phyloP scores from a whole-genome alignment of 2,797 vertebrate species.

The Micrastur ruficollis region DNA sequence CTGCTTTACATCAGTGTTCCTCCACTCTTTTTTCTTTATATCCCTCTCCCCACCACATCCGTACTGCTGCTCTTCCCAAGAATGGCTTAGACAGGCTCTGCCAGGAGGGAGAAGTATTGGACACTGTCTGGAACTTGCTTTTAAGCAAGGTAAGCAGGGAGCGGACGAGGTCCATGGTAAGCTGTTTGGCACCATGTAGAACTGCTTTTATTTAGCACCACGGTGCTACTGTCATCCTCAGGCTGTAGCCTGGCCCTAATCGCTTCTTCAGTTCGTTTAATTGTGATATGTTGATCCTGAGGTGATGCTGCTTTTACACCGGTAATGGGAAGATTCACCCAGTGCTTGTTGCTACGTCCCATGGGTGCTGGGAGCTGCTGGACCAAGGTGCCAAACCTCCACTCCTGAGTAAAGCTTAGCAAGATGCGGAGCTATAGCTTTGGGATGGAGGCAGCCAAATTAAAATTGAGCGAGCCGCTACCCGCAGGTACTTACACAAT shows the following conservation, averaged over 20 bases:
- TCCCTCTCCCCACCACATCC: not conserved
- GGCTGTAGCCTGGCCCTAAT: not conserved
- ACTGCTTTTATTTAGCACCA: not conserved
- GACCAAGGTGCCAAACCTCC: not conserved
- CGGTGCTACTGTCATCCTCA: not conserved
- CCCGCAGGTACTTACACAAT: fast-evolving
- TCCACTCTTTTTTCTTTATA: not conserved
- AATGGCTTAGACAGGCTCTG: not conserved
- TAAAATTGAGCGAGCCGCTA: not conserved
- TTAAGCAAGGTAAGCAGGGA: not conserved
- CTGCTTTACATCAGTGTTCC: not conserved
- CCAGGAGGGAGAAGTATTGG: not conserved
- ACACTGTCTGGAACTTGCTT: not conserved
- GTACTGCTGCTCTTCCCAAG: not conserved
- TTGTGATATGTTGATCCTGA: fast-evolving
- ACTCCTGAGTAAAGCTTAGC: not conserved
- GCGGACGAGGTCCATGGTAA: not conserved
- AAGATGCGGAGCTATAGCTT: not conserved
- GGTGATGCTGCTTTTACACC: not conserved
- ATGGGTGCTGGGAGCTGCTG: not conserved
- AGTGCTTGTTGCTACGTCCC: not conserved
- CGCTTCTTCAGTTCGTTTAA: not conserved
- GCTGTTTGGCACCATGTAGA: fast-evolving
- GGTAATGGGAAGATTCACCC: not conserved
- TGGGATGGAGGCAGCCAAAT: not conserved